A percentile compares a stretch with the other conserved stretches of the same genome.
Conservation (phyloP, 2,113 vertebrate genomes). For the Leptobrachium ailaonicum region DNA sequence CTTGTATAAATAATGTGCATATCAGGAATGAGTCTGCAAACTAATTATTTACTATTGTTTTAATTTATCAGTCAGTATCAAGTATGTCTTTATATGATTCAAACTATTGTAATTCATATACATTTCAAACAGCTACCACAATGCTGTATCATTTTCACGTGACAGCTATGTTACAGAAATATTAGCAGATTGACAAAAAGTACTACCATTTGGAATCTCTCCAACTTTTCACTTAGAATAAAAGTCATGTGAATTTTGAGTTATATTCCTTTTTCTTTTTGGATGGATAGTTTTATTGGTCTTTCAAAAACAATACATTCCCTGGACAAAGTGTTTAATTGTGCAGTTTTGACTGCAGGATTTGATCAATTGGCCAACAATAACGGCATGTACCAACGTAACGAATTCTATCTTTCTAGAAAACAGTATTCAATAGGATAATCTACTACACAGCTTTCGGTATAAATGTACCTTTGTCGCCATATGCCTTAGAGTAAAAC, state of each 20-base stretch:
- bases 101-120: background rate
- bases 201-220: background rate
- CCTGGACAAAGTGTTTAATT: slow-evolving; percentile 2
- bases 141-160: background rate
- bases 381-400: slow-evolving; percentile 5
- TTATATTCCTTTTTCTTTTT: background rate
- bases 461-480: background rate
- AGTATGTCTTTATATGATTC: background rate
- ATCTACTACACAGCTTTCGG: slow-evolving; percentile 1
- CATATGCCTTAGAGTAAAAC: slow-evolving; percentile 6
- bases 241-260: background rate
- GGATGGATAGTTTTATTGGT: slow-evolving; percentile 1
- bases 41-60: background rate
- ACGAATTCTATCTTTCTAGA: slow-evolving; percentile 5
- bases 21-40: too few relatives aligned
- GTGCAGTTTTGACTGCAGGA: slow-evolving; percentile 5
- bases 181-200: background rate
- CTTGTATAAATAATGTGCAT: too few relatives aligned
- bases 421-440: slow-evolving; percentile 19
- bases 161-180: background rate
- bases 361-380: slow-evolving; percentile 10
- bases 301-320: slow-evolving; percentile 1
- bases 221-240: background rate
- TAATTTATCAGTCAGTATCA: background rate
- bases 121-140: background rate